phyloP scores from a whole-genome alignment of 2,113 vertebrate species.

The Zosterops lateralis region DNA sequence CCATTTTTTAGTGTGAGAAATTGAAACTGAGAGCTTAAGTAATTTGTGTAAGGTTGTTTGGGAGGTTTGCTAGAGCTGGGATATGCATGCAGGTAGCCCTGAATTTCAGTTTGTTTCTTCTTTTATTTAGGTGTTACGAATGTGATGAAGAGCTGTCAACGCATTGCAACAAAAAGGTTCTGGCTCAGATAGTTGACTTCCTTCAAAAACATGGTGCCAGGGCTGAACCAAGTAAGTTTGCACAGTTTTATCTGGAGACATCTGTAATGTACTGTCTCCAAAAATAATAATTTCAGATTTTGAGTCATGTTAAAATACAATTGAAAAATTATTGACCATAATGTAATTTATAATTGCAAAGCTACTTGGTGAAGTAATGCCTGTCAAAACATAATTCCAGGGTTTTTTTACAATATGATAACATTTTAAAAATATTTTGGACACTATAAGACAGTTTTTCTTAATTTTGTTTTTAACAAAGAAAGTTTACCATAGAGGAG shows the following conservation, averaged over 20 bases:
- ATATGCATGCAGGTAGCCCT: not conserved
- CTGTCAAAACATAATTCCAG: not conserved
- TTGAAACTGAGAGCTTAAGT: not conserved
- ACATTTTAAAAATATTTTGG: not conserved
- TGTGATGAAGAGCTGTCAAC: constrained; percentile 95
- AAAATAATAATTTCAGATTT: not conserved
- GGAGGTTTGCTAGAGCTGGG: not conserved
- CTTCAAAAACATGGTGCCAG: constrained; percentile 92
- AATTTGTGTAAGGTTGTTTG: not conserved
- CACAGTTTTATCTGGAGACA: not conserved
- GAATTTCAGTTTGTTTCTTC: not conserved
- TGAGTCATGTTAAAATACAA: not conserved
- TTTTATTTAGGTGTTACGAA: constrained; percentile 89
- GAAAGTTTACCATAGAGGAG: not conserved
- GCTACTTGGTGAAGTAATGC: not conserved
- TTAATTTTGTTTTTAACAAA: not conserved
- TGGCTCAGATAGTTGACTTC: constrained; percentile 94
- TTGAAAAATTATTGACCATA: not conserved
- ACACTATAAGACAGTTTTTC: not conserved
- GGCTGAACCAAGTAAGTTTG: constrained; percentile 86
- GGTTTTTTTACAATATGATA: not conserved
- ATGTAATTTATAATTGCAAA: not conserved
- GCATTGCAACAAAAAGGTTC: constrained; percentile 93
- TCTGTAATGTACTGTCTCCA: not conserved
- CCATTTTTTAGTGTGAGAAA: not conserved